Evolutionary conservation across 2,797 vertebrate species (phyloP), one percentile per base, ranked within the genome.

Genomic region (Sebastes vulpes): DNA sequence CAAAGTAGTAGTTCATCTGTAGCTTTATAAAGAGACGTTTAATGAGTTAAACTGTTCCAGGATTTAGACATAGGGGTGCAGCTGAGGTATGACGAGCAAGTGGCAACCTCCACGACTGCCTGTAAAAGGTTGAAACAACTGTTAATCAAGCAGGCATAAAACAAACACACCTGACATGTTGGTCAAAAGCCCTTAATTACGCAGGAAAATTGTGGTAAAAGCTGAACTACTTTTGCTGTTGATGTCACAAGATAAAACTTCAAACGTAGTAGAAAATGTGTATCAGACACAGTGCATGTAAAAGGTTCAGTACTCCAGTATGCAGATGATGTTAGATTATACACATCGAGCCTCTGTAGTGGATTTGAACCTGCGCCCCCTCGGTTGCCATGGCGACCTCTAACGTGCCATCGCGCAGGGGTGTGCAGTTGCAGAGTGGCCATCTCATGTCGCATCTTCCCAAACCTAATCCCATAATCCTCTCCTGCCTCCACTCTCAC

Each of bases 401-500:
- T 1, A 46, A 50, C 0, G 6, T 46, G 73, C 7, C 56, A 66
- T 32, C 7, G 8, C 2, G 18, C 46, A 20, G 18, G 46, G 1
- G 7, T 50, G 14, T 64, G 65, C 74, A 46, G 75, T 76, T 68
- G 76, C 88, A 84, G 75, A 92, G 89, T 92, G 90, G 83, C 89
- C 89, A 83, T 90, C 93, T 93, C 88, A 90, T 91, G 89, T 88
- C 61, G 16, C 80, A 89, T 92, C 85, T 86, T 65, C 29, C 67
- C 59, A 60, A 60, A 50, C 50, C 10, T 88, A 91, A 92, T 89
- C 89, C 89, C 80, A 46, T 91, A 93, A 93, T 92, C 92, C 89
- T 85, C 81, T 82, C 6, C 75, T 79, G 74, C 75, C 81, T 81
- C 75, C 74, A 92, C 86, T 90, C 91, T 89, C 88, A 86, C 85